A percentile compares a stretch with the other conserved stretches of the same genome.
These are phyloP conservation scores for Riptortus pedestris DNA, from an alignment of 1,140 invertebrate genomes.

Conservation along the genomic window DNA sequence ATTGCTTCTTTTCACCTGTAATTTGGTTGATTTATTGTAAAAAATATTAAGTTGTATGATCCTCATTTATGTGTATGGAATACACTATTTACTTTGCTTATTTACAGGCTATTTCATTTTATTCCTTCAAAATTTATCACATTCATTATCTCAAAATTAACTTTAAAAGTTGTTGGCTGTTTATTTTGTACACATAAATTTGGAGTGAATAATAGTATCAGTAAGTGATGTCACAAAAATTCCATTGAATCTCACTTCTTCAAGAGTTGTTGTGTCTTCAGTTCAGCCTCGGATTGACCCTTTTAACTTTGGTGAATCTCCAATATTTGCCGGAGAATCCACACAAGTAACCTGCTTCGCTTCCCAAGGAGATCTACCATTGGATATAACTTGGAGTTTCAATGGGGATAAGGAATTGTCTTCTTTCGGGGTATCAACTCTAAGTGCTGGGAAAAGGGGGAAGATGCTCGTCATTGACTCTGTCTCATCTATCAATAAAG, in stretches of 20 bases:
- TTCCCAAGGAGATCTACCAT: slow-evolving; percentile 36
- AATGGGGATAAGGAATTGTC: slow-evolving; percentile 26
- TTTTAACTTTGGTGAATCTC: slow-evolving; percentile 40
- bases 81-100: neutral
- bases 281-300: slow-evolving; percentile 40
- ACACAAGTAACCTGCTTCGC: slow-evolving; percentile 33
- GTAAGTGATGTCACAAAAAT: too few species aligned
- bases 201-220: neutral
- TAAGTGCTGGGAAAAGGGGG: slow-evolving; percentile 42
- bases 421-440: slow-evolving; percentile 32
- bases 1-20: neutral
- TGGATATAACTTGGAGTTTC: slow-evolving; percentile 33
- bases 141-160: slow-evolving; percentile 2
- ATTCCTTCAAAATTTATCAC: slow-evolving; percentile 8
- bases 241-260: neutral
- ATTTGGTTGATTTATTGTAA: neutral
- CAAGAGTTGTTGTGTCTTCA: slow-evolving; percentile 31
- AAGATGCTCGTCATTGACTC: slow-evolving; percentile 40
- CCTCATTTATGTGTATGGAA: neutral
- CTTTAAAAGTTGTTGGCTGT: neutral
- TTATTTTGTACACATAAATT: neutral
- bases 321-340: slow-evolving; percentile 40
- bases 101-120: neutral
- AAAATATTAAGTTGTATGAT: neutral
- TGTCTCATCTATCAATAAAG: slow-evolving; percentile 43